Conservation (phyloP, 35 echinoderm and acorn worm genomes). For the Amphiura filiformis region DNA sequence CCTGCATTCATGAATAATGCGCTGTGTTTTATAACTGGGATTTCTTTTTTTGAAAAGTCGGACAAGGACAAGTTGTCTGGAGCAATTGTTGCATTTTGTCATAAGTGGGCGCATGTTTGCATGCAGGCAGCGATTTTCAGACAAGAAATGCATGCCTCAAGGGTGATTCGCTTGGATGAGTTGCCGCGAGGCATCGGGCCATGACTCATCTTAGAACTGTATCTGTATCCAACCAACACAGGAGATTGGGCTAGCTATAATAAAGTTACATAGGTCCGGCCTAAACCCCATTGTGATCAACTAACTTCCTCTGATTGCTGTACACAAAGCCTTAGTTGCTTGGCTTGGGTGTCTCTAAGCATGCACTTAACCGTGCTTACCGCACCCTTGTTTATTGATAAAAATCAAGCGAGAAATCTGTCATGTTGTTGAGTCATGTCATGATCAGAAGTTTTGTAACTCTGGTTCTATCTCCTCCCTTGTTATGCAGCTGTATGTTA, state of each 20-base stretch:
- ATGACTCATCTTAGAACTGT: neutral
- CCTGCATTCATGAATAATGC: too few species aligned
- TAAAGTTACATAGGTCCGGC: neutral
- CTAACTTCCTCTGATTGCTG: neutral
- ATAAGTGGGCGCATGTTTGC: neutral
- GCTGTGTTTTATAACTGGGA: too few species aligned
- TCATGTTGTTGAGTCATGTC: constrained; percentile 4
- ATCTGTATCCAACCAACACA: neutral
- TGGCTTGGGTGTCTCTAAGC: neutral
- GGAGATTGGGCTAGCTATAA: neutral
- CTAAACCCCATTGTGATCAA: neutral
- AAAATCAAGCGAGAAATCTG: neutral
- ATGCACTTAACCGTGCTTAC: neutral
- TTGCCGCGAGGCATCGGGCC: neutral
- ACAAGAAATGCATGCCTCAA: neutral
- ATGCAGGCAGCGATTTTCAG: neutral
- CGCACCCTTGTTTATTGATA: neutral
- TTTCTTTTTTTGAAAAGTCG: too few species aligned
- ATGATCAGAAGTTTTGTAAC: neutral
- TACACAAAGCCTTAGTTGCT: neutral
- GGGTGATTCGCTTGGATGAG: neutral
- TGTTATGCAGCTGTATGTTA: neutral
- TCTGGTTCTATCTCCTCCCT: neutral
- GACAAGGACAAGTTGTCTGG: neutral
- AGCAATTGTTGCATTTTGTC: neutral